These are phyloP conservation scores for Salarias fasciatus DNA, from an alignment of 2,797 vertebrate genomes.

Conservation along the genomic window DNA sequence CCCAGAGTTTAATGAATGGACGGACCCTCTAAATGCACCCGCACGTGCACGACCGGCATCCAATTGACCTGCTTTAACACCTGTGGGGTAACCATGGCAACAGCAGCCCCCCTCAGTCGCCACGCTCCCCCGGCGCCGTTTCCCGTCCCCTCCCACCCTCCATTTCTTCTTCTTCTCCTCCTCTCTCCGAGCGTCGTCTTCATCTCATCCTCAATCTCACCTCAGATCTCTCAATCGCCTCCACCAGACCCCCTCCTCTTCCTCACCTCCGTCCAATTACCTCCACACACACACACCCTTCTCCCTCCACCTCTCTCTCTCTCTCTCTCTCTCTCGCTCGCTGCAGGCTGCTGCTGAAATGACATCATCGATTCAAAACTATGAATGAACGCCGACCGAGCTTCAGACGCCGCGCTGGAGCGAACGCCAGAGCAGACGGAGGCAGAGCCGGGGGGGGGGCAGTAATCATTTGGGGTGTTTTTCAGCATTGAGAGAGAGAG, in stretches of 20 bases:
- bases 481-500: too few relatives aligned
- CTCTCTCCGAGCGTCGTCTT: neutral
- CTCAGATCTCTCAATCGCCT: conserved; percentile 44
- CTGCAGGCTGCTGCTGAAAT: conserved; percentile 61
- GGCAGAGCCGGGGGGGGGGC: too few relatives aligned
- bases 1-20: conserved; percentile 27
- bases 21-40: conserved; percentile 20
- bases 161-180: neutral
- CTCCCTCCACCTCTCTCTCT: conserved; percentile 1
- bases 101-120: conserved; percentile 31
- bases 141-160: conserved; percentile 54
- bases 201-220: neutral
- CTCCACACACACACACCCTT: conserved; percentile 9
- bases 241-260: conserved; percentile 26
- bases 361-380: conserved; percentile 70
- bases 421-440: too few relatives aligned
- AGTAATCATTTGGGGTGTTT: too few relatives aligned
- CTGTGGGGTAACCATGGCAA: conserved; percentile 73
- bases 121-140: conserved; percentile 19
- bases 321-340: conserved; percentile 15
- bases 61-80: conserved; percentile 77
- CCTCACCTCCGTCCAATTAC: conserved; percentile 45
- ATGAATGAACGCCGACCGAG: conserved; percentile 68
- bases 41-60: conserved; percentile 41
- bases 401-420: too few relatives aligned